Evolutionary conservation across 2,113 vertebrate genomes (phyloP).

Genomic region (Gambusia holbrooki): DNA sequence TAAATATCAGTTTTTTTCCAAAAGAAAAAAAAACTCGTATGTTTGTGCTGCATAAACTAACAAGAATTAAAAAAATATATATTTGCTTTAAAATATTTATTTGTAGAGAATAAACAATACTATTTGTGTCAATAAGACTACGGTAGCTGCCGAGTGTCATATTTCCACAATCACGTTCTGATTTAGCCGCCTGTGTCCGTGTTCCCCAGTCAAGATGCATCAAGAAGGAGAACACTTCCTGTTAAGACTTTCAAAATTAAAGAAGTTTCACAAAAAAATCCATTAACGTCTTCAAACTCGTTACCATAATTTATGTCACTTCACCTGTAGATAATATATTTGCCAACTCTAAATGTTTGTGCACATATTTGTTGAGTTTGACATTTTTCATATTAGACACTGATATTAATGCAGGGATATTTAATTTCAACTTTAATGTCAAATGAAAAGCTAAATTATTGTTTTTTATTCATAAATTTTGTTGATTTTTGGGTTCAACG

Average conservation of each 20-base stretch:
- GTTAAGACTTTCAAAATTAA: conserved; percentile 25
- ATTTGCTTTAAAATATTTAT: background rate
- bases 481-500: too few species aligned
- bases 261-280: background rate
- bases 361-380: too few species aligned
- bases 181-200: conserved; percentile 54
- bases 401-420: background rate
- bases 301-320: too few species aligned
- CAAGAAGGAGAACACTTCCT: background rate
- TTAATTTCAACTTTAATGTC: background rate
- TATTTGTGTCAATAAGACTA: conserved; percentile 9
- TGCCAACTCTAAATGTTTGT: too few species aligned
- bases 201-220: conserved; percentile 6
- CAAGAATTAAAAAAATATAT: background rate
- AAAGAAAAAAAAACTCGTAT: too few species aligned
- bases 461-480: background rate
- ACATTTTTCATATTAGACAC: too few species aligned
- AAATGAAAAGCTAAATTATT: background rate
- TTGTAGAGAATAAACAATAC: background rate
- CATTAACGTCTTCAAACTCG: too few species aligned
- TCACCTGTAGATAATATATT: too few species aligned
- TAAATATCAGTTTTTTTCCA: background rate
- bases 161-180: conserved; percentile 16
- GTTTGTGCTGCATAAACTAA: too few species aligned
- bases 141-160: conserved; percentile 63